Evolutionary conservation across 2,113 vertebrate genomes (phyloP).

Genomic region (Gopherus flavomarginatus): DNA sequence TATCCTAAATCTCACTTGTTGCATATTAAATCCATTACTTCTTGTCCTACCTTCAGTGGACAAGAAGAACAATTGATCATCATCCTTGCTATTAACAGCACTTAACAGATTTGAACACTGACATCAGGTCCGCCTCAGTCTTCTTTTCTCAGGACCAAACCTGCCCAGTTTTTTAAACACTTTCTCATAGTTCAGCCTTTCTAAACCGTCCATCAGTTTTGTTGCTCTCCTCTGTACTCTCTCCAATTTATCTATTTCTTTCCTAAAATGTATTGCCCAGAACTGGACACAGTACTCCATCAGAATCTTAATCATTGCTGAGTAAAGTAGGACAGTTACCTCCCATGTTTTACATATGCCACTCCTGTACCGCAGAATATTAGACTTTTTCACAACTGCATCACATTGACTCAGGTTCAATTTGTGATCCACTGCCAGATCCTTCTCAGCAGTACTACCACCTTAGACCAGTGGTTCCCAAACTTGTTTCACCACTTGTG

Average conservation of each 20-base stretch:
- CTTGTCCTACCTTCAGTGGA: neutral
- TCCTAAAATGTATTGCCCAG: neutral
- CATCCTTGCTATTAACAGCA: neutral
- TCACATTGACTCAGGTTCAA: neutral
- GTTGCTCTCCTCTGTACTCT: neutral
- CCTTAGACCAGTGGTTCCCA: neutral
- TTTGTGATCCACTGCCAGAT: too few relatives aligned
- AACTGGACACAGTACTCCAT: neutral
- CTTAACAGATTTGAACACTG: neutral
- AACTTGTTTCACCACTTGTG: too few relatives aligned
- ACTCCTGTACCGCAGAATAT: neutral
- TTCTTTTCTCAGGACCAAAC: neutral
- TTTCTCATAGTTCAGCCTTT: neutral
- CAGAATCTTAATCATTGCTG: neutral
- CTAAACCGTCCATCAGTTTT: neutral
- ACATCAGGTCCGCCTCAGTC: neutral
- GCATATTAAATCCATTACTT: neutral
- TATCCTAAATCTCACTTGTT: neutral
- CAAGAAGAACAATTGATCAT: neutral
- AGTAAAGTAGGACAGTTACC: neutral
- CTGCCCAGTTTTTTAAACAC: neutral
- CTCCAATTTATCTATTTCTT: neutral
- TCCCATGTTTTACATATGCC: neutral
- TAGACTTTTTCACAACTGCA: neutral
- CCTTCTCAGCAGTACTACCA: too few relatives aligned